Conservation (phyloP, 2,888 invertebrate genomes). For the Biston betularia region DNA sequence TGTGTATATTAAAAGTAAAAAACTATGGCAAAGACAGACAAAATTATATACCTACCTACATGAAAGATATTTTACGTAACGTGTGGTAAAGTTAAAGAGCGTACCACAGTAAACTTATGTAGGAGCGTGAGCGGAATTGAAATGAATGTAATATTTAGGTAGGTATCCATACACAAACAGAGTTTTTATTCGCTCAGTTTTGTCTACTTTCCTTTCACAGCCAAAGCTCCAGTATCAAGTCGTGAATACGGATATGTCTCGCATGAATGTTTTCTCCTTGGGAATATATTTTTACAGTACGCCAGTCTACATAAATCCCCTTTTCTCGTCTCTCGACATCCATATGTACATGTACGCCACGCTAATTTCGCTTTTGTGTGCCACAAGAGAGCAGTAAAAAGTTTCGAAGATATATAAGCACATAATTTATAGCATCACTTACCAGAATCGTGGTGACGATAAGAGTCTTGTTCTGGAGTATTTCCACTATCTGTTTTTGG, state of each 20-base stretch:
- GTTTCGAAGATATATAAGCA: constrained; percentile 55
- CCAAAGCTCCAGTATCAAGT: constrained; percentile 47
- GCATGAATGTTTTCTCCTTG: constrained; percentile 55
- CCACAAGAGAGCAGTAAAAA: constrained; percentile 63
- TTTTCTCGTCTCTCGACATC: constrained; percentile 55
- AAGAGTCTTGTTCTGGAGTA: constrained; percentile 96
- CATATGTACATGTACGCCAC: constrained; percentile 57
- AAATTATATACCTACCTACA: too few relatives aligned
- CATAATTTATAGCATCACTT: constrained; percentile 50
- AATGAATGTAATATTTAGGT: constrained; percentile 29
- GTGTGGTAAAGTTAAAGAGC: constrained; percentile 24
- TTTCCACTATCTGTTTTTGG: constrained; percentile 95
- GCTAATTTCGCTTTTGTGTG: constrained; percentile 69
- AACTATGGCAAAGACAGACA: not conserved
- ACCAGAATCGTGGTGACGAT: constrained; percentile 97
- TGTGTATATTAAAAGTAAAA: not conserved
- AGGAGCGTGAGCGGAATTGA: constrained; percentile 51
- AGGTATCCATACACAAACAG: constrained; percentile 39
- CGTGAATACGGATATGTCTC: constrained; percentile 58
- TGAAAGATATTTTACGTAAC: constrained; percentile 7
- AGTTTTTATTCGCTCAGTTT: constrained; percentile 47
- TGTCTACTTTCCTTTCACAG: constrained; percentile 45
- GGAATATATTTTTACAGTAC: constrained; percentile 61
- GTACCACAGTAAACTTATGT: constrained; percentile 34
- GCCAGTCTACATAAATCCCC: constrained; percentile 58